These are phyloP conservation scores for Sylvicapra grimmia DNA, from an alignment of 2,113 vertebrate species.

Conservation along the genomic window DNA sequence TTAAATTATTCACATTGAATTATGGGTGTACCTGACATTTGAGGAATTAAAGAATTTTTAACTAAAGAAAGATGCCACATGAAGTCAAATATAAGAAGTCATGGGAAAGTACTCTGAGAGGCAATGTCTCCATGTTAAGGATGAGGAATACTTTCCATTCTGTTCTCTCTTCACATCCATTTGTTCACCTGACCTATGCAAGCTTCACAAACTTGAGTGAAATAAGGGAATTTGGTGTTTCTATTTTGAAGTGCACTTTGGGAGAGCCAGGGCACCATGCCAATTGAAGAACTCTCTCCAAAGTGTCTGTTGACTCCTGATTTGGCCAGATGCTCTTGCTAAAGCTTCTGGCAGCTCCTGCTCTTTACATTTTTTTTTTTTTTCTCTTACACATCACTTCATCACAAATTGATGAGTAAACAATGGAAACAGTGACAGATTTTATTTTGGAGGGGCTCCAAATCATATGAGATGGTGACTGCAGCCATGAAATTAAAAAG, in stretches of 20 bases:
- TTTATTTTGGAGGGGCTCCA: not conserved
- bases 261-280: not conserved
- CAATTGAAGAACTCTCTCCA: not conserved
- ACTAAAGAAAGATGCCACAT: not conserved
- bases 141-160: not conserved
- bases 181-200: not conserved
- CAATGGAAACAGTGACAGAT: not conserved
- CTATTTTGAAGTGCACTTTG: constrained; percentile 11
- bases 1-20: not conserved
- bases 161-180: not conserved
- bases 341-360: not conserved
- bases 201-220: not conserved
- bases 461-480: not conserved
- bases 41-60: constrained; percentile 19
- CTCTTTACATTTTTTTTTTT: not conserved
- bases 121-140: not conserved
- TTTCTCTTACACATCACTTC: not conserved
- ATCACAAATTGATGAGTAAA: not conserved
- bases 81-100: not conserved
- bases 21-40: not conserved
- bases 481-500: not conserved
- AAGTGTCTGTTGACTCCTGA: not conserved
- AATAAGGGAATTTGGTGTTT: not conserved
- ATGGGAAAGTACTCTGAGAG: not conserved
- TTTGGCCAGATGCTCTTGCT: not conserved